A percentile compares a stretch with the other conserved stretches of the same genome.
These are phyloP conservation scores for Ceyx margarethae DNA, from an alignment of 2,113 vertebrate genomes.

Conservation along the genomic window DNA sequence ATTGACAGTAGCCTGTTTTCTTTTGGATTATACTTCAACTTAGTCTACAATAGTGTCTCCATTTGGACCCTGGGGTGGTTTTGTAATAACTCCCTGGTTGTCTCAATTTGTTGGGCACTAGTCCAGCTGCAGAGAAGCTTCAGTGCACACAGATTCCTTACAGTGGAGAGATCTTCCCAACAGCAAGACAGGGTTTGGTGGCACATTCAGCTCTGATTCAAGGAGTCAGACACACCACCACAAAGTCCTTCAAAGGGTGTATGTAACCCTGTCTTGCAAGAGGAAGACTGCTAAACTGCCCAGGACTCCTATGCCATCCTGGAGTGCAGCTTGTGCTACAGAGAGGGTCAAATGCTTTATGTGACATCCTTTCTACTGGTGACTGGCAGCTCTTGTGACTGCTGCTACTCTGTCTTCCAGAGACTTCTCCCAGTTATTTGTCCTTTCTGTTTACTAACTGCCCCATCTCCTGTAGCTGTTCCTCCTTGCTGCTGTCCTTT, in stretches of 20 bases:
- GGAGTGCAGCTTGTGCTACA: not conserved
- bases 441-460: constrained; percentile 7
- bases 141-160: not conserved
- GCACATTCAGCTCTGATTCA: not conserved
- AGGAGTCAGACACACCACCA: not conserved
- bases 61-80: not conserved
- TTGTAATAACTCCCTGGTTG: not conserved
- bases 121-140: not conserved
- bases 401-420: constrained; percentile 4
- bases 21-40: not conserved
- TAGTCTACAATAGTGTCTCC: not conserved
- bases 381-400: not conserved
- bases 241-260: not conserved
- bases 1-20: not conserved
- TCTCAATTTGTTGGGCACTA: not conserved
- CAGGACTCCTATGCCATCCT: not conserved
- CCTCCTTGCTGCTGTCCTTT: constrained; percentile 49
- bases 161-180: not conserved
- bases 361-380: not conserved
- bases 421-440: not conserved
- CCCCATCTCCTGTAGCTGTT: not conserved
- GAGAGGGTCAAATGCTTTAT: not conserved
- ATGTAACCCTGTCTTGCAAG: not conserved
- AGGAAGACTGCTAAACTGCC: not conserved
- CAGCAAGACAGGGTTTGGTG: not conserved